phyloP scores from a whole-genome alignment of 2,888 invertebrate species.

The Cataglyphis altisquamis region DNA sequence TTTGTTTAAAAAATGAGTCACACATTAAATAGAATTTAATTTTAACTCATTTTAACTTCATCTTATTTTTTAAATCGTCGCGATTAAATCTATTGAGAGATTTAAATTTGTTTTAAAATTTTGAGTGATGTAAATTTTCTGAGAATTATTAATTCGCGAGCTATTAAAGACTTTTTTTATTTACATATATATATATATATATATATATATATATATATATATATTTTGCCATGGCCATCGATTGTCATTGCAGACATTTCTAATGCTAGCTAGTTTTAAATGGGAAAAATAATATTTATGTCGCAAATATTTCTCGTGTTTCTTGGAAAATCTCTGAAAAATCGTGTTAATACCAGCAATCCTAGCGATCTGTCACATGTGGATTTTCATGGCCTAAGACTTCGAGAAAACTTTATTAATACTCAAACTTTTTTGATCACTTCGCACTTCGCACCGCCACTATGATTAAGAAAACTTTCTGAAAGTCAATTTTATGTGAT shows the following conservation, averaged over 20 bases:
- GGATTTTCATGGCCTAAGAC: constrained; percentile 49
- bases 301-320: constrained; percentile 12
- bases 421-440: constrained; percentile 52
- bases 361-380: constrained; percentile 56
- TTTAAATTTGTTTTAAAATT: neutral
- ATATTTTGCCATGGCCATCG: neutral
- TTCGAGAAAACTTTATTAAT: constrained; percentile 58
- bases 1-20: neutral
- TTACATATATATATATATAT: neutral
- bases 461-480: constrained; percentile 35
- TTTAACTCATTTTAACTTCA: neutral
- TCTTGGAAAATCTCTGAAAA: constrained; percentile 28
- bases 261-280: neutral
- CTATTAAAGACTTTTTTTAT: neutral
- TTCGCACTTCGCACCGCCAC: neutral
- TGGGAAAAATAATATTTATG: constrained; percentile 20
- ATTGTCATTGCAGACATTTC: neutral
- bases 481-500: constrained; percentile 29
- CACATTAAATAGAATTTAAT: neutral
- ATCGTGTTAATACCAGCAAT: constrained; percentile 49
- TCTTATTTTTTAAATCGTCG: neutral
- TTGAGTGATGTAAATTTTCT: neutral
- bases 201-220: neutral
- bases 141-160: neutral
- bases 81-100: neutral